These are phyloP conservation scores for Oreochromis aureus DNA, from an alignment of 2,113 vertebrate species.

Conservation along the genomic window DNA sequence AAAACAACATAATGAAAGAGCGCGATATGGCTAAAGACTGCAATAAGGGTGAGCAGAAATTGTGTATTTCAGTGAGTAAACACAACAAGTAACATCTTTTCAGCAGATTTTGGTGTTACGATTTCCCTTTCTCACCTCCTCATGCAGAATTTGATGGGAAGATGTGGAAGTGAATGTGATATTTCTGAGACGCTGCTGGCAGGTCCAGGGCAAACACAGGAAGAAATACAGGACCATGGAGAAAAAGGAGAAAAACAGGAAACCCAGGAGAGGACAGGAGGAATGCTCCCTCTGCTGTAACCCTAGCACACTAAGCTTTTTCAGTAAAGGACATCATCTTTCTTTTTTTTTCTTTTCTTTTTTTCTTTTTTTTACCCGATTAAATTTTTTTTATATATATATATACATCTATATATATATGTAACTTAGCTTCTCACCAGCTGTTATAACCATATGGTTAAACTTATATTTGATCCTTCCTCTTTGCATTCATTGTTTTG, in stretches of 20 bases:
- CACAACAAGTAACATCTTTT: neutral
- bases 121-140: neutral
- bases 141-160: conserved; percentile 85
- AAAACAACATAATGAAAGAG: conserved; percentile 97
- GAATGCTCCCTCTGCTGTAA: conserved; percentile 58
- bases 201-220: conserved; percentile 79
- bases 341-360: neutral
- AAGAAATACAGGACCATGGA: neutral
- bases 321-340: neutral
- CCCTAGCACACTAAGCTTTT: conserved; percentile 26
- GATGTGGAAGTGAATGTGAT: conserved; percentile 81
- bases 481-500: neutral
- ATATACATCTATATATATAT: no score
- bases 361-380: fast-evolving
- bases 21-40: conserved; percentile 80
- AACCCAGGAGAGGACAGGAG: conserved; percentile 49
- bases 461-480: neutral
- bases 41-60: conserved; percentile 79
- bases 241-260: neutral
- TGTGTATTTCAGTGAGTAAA: neutral
- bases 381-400: neutral
- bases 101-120: neutral
- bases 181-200: conserved; percentile 78
- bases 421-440: conserved; percentile 3
- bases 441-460: neutral